Conservation (phyloP, 2,888 invertebrate species). For the Cerceris rybyensis region DNA sequence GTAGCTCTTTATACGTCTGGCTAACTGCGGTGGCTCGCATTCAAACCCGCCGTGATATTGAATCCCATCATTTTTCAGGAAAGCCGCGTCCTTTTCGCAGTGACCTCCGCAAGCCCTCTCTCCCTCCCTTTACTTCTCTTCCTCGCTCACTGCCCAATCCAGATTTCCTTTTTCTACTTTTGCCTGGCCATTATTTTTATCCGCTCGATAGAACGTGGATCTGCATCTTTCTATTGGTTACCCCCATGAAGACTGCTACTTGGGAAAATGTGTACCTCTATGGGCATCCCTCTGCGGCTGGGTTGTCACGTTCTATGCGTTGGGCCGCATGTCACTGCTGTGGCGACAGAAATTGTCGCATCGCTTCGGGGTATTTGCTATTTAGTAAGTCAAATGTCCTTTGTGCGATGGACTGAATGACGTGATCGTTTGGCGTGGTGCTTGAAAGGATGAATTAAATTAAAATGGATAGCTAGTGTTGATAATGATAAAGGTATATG, state of each 20-base stretch:
- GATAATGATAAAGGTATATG: too few relatives aligned
- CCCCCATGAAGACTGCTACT: conserved; percentile 8
- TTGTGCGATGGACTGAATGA: too few relatives aligned
- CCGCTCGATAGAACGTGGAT: conserved; percentile 53
- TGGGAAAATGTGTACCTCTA: conserved; percentile 7
- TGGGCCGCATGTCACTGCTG: too few relatives aligned
- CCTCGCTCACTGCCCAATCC: conserved; percentile 24
- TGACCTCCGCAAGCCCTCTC: conserved; percentile 8
- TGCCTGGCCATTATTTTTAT: conserved; percentile 45
- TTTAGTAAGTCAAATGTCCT: too few relatives aligned
- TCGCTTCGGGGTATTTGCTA: too few relatives aligned
- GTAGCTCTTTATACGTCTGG: conserved; percentile 50
- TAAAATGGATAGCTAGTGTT: too few relatives aligned
- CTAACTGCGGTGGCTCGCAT: conserved; percentile 56
- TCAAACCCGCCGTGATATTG: conserved; percentile 60
- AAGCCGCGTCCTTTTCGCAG: conserved; percentile 32
- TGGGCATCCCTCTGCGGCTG: too few relatives aligned
- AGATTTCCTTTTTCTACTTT: conserved; percentile 31
- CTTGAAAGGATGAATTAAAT: too few relatives aligned
- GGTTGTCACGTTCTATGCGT: too few relatives aligned
- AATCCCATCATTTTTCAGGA: conserved; percentile 66
- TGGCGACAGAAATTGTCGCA: too few relatives aligned
- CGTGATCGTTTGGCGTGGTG: too few relatives aligned
- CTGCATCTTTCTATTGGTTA: conserved; percentile 36
- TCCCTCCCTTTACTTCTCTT: conserved; percentile 25